phyloP scores from a whole-genome alignment of 2,113 vertebrate species.

The Apodemus sylvaticus region DNA sequence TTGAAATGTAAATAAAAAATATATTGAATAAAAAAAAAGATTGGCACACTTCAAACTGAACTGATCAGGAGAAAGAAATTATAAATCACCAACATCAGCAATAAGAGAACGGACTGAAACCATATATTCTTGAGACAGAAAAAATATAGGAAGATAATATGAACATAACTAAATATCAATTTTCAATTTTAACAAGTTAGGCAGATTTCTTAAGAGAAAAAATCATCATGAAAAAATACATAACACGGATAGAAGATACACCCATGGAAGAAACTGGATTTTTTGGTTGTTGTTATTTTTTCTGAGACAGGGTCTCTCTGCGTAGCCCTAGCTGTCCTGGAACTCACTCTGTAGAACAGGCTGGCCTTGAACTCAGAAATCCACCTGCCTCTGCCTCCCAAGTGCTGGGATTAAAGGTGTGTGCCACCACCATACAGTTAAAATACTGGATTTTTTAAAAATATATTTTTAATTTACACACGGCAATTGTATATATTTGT shows the following conservation, averaged over 20 bases:
- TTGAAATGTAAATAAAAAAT: too few species aligned
- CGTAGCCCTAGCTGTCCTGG: too few species aligned
- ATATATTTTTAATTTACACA: neutral
- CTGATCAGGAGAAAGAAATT: neutral
- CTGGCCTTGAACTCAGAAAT: too few species aligned
- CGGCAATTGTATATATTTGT: neutral
- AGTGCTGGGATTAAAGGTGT: too few species aligned
- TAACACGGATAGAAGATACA: neutral
- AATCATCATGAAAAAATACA: neutral
- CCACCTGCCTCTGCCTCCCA: too few species aligned
- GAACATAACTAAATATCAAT: neutral
- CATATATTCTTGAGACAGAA: neutral
- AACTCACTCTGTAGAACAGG: too few species aligned
- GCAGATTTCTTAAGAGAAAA: neutral
- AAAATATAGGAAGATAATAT: neutral
- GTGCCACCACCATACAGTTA: too few species aligned
- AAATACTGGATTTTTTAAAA: too few species aligned
- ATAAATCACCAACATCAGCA: neutral
- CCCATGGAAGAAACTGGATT: neutral
- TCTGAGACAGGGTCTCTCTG: too few species aligned
- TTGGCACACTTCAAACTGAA: too few species aligned
- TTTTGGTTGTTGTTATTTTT: too few species aligned
- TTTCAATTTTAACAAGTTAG: neutral
- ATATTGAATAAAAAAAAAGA: too few species aligned
- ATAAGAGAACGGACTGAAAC: neutral